Evolutionary conservation across 2,797 vertebrate species (phyloP).

Genomic region (Chanos chanos): DNA sequence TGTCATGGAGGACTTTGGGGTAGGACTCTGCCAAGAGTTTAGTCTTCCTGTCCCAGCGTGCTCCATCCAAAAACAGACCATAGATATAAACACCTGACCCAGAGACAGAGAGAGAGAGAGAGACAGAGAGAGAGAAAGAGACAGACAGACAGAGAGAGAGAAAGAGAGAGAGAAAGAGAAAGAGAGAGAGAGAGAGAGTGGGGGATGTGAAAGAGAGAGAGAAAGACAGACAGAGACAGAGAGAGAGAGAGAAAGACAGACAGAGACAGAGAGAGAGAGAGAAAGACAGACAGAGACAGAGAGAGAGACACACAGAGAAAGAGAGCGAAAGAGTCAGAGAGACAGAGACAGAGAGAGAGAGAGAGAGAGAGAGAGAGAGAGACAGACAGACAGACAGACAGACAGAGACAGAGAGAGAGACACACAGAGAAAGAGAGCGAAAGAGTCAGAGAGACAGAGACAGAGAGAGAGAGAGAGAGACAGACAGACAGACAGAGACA

Average conservation of each 20-base stretch:
- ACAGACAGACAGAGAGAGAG: background rate
- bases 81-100: slow-evolving; percentile 82
- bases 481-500: background rate
- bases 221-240: background rate
- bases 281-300: background rate
- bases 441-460: too few relatives aligned
- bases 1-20: slow-evolving; percentile 84
- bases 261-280: background rate
- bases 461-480: too few relatives aligned
- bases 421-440: background rate
- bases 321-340: too few relatives aligned
- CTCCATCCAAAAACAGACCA: slow-evolving; percentile 85
- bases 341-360: too few relatives aligned
- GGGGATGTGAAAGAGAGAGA: too few relatives aligned
- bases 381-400: background rate
- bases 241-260: too few relatives aligned
- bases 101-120: too few relatives aligned
- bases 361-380: background rate
- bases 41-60: slow-evolving; percentile 80
- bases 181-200: too few relatives aligned
- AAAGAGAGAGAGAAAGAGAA: too few relatives aligned
- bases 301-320: too few relatives aligned
- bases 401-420: background rate
- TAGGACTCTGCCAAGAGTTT: slow-evolving; percentile 80
- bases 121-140: background rate